Evolutionary conservation across 1,140 invertebrate species (phyloP).

Genomic region (Ganaspis sp.): DNA sequence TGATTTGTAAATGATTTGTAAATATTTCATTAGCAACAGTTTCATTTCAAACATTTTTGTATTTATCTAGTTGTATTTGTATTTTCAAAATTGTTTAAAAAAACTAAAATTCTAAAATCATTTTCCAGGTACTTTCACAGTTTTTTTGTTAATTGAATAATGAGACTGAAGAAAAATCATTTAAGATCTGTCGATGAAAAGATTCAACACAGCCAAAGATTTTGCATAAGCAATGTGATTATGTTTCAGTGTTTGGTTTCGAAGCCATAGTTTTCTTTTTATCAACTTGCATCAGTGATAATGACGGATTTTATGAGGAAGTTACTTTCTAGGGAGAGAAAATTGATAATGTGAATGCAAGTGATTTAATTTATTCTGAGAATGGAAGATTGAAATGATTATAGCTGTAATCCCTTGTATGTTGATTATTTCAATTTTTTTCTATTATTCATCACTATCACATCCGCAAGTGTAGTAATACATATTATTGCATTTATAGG

Average conservation of each 20-base stretch:
- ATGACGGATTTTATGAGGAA: neutral
- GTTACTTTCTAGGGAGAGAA: neutral
- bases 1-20: too few relatives aligned
- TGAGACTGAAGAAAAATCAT: neutral
- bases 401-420: slow-evolving; percentile 22
- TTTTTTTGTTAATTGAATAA: neutral
- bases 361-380: neutral
- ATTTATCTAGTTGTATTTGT: too few relatives aligned
- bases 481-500: neutral
- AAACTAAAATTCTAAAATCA: neutral
- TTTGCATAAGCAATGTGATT: slow-evolving; percentile 8
- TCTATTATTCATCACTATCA: neutral
- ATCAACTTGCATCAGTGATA: slow-evolving; percentile 18
- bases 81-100: too few relatives aligned
- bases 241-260: slow-evolving; percentile 8
- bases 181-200: slow-evolving; percentile 14
- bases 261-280: neutral
- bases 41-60: too few relatives aligned
- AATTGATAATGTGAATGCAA: neutral
- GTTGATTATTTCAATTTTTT: slow-evolving; percentile 13
- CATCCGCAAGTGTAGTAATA: neutral
- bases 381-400: neutral
- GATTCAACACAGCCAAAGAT: slow-evolving; percentile 16
- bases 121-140: neutral
- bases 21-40: too few relatives aligned